Evolutionary conservation across 2,797 vertebrate genomes (phyloP).

Genomic region (Danio kyathit): DNA sequence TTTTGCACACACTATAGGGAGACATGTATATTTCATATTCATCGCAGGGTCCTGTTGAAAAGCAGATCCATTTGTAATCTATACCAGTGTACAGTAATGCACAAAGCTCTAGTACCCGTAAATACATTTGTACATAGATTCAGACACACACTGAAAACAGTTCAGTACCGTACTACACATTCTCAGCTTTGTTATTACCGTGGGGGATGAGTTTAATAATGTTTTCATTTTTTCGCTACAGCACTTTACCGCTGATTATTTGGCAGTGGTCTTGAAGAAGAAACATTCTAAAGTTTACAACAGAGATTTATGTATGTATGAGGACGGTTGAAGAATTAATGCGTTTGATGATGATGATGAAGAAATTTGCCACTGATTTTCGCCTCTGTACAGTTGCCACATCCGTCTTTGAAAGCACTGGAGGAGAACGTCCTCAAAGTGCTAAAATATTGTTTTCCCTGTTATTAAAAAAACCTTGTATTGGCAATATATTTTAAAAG

Average conservation of each 20-base stretch:
- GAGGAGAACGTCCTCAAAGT: constrained; percentile 28
- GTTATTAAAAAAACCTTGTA: constrained; percentile 32
- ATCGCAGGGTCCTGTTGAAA: neutral
- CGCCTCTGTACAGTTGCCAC: constrained; percentile 28
- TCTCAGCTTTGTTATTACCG: constrained; percentile 20
- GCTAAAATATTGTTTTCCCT: constrained; percentile 22
- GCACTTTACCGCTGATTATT: constrained; percentile 74
- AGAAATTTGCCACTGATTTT: constrained; percentile 24
- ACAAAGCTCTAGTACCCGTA: constrained; percentile 18
- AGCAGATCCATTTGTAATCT: neutral
- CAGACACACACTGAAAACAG: constrained; percentile 14
- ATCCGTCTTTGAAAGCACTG: constrained; percentile 45
- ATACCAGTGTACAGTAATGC: constrained; percentile 7
- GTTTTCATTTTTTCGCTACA: constrained; percentile 64
- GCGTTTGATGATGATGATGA: constrained; percentile 20
- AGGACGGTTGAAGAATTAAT: constrained; percentile 2
- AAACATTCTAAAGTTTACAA: constrained; percentile 56
- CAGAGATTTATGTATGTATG: constrained; percentile 35
- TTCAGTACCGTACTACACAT: neutral
- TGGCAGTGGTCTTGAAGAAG: constrained; percentile 47
- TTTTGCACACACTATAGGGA: constrained; percentile 12
- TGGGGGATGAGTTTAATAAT: constrained; percentile 17
- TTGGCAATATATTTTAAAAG: constrained; percentile 51
- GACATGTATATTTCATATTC: neutral
- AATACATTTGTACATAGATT: constrained; percentile 50